Conservation (phyloP, 2,113 vertebrate species). For the Lampris megalopsis region DNA sequence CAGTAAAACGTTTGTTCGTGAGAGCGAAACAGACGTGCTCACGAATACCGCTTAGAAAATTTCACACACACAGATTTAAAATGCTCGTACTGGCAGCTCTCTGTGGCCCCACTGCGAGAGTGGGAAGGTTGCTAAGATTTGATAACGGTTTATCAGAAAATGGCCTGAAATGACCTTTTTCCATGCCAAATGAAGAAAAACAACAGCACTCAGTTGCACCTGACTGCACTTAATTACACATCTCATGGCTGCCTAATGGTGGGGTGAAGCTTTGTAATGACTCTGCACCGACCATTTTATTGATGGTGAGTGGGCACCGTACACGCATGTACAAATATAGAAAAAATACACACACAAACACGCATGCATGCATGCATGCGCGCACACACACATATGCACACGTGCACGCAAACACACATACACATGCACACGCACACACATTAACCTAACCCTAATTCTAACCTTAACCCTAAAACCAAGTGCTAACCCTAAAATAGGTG, state of each 20-base stretch:
- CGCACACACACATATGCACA: background rate
- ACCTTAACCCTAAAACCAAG: too few species aligned
- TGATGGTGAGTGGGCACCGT: background rate
- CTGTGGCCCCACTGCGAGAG: background rate
- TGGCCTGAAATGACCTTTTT: constrained; percentile 23
- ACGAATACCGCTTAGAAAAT: too few species aligned
- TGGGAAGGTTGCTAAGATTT: background rate
- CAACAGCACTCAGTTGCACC: constrained; percentile 5
- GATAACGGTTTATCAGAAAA: constrained; percentile 3
- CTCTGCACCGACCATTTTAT: constrained; percentile 29
- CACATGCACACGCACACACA: too few species aligned
- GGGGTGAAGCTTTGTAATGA: background rate
- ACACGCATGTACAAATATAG: background rate
- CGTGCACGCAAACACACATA: background rate
- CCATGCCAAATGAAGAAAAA: constrained; percentile 19
- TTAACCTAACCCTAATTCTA: too few species aligned
- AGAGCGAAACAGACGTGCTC: too few species aligned
- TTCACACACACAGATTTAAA: too few species aligned
- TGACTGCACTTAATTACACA: constrained; percentile 29
- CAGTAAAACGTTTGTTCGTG: too few species aligned
- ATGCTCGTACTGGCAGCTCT: too few species aligned
- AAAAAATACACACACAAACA: background rate
- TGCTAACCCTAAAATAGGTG: too few species aligned
- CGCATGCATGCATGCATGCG: background rate
- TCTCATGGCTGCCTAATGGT: constrained; percentile 29